Base-by-base conservation (phyloP, 2,797 vertebrate species). In the Trachurus trachurus region DNA sequence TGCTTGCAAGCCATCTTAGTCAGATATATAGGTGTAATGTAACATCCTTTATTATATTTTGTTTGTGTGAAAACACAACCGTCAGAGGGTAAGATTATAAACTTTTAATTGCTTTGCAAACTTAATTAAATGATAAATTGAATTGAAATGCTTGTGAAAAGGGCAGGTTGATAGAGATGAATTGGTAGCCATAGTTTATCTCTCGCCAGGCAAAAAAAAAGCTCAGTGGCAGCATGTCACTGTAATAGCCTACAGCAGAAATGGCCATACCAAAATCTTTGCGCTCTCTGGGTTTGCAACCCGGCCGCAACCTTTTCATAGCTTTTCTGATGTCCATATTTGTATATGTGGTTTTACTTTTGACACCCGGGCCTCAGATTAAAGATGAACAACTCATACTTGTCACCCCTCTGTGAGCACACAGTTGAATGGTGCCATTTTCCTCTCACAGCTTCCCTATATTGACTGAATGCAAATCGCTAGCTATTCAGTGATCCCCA, bases 301-400 rank as follows among this genome's bases (percentile, higher is more conserved):
- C 4, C 26, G 26, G 26, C 26, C 9, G 37, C 19, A 63, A 62
- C 26, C 34, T 45, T 42, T 62, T 80, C 26, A 71, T 34, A 40
- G 21, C 44, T 52, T 57, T 73, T 15, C 26, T 37, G 29, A 22
- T 70, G 50, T 78, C 61, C 67, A 70, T 80, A 40, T 82, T 88
- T 88, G 72, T 66, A 31, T 50, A 52, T 78, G 72, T 53, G 21
- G 22, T 66, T 86, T 78, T 58, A 65, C n/a, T 34, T 58, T 16
- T 77, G 16, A 80, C 60, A 59, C 26, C 22, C 13, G 6, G 12
- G 47, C 42, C 37, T 54, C 10, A 58, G 34, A 60, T 71, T 49
- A 68, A 65, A 75, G 31, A 31, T 65, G 37, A 58, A 56, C 9
- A 49, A 11, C n/a, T 67, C 61, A 49, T 64, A 64, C 49, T 34